Evolutionary conservation across 1,140 invertebrate genomes (phyloP), one percentile per base, ranked within the genome.

Genomic region (Drosophila parvula): DNA sequence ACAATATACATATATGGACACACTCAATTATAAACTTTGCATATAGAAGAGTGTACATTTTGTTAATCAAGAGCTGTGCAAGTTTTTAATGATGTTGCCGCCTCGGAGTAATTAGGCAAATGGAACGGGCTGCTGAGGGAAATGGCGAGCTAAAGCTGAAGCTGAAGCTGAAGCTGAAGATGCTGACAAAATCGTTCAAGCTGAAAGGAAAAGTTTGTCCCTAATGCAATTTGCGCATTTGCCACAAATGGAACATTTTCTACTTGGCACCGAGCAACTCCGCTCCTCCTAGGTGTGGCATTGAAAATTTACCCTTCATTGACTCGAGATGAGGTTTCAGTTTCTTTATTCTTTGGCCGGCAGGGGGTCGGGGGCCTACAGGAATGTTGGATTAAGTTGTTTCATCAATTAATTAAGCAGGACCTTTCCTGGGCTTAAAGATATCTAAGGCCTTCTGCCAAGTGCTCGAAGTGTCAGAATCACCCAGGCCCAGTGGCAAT

Each of bases 201-300:
- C 70, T 81, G 84, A 88, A 83, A 89, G 84, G 45, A 84, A 89
- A 88, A 88, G 69, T 84, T 88, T 80, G 67, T 68, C 85, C 77
- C 55, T 84, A 89, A 88, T 89, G 84, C 84, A 89, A 88, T 88
- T 88, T 88, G 62, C 84, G 69, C 84, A 78, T 78, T 88, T 88
- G 79, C 83, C 79, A 61, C 83, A 89, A 88, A 88, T 88, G 79
- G 77, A 89, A 83, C 77, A 88, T 89, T 88, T 86, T 86, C 83
- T 67, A 65, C 79, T 79, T 71, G 59, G 76, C 40, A 64, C 71
- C 38, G 38, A 51, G 61, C 18, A 60, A 36, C 58, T 32, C 41
- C 51, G 51, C 50, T 45, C 30, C 12, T 18, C 28, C 27, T 79
- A 82, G 83, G 83, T 85, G 78, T 62, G 68, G 47, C 57, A 47